phyloP scores from a whole-genome alignment of 2,797 vertebrate species.

The Darevskia nairensis region DNA sequence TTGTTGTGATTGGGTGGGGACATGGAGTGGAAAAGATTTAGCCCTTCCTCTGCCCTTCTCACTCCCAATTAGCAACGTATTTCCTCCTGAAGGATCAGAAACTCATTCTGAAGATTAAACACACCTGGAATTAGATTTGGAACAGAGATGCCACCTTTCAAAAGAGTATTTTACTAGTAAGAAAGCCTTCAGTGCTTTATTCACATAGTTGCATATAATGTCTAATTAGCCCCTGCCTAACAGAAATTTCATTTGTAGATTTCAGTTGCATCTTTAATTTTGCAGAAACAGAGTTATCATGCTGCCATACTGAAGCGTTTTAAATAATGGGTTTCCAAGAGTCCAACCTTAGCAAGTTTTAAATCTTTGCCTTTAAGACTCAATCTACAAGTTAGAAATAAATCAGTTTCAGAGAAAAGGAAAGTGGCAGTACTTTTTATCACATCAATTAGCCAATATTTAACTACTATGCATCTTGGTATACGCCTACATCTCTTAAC shows the following conservation, averaged over 20 bases:
- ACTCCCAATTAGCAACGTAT: background rate
- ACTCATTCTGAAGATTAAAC: background rate
- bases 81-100: background rate
- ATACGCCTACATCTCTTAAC: background rate
- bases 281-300: slow-evolving; percentile 57
- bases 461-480: slow-evolving; percentile 8
- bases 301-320: slow-evolving; percentile 2
- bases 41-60: background rate
- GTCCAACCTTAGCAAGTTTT: background rate
- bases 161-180: background rate
- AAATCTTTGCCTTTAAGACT: slow-evolving; percentile 25
- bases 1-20: background rate
- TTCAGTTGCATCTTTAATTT: slow-evolving; percentile 19
- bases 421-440: slow-evolving; percentile 10
- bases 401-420: background rate
- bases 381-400: background rate
- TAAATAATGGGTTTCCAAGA: background rate
- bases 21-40: background rate
- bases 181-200: background rate
- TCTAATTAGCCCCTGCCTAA: background rate
- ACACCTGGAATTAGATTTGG: background rate
- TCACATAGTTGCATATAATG: background rate
- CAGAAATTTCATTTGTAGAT: background rate
- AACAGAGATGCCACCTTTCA: background rate
- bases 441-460: slow-evolving; percentile 3